phyloP scores from a whole-genome alignment of 2,113 vertebrate species.

The Dromiciops gliroides region DNA sequence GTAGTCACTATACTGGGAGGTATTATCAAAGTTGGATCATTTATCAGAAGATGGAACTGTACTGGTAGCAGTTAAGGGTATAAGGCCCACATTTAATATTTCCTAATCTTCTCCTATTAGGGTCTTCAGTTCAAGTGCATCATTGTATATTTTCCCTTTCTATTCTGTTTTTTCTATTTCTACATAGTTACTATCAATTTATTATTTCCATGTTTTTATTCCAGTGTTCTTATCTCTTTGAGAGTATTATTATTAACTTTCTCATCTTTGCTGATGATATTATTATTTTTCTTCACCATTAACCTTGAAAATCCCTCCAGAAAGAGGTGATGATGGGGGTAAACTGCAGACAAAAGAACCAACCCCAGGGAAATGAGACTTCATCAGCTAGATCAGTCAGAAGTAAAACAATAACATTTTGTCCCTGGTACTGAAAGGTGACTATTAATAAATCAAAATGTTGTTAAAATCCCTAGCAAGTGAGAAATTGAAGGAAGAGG shows the following conservation, averaged over 20 bases:
- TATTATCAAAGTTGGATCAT: not conserved
- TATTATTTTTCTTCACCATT: not conserved
- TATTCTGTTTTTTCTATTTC: not conserved
- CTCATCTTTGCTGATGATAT: not conserved
- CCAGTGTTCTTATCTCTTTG: not conserved
- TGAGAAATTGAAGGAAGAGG: constrained; percentile 52
- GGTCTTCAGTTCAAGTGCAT: not conserved
- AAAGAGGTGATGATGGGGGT: not conserved
- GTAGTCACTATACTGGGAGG: not conserved
- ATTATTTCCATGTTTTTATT: not conserved
- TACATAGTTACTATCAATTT: not conserved
- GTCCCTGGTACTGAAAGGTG: constrained; percentile 46
- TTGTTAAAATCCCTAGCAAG: constrained; percentile 17
- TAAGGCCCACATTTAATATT: not conserved
- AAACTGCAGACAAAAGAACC: not conserved
- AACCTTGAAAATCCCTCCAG: not conserved
- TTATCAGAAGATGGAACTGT: not conserved
- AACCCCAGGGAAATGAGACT: not conserved
- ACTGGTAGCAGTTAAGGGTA: not conserved
- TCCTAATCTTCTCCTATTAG: not conserved
- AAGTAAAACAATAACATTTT: constrained; percentile 44
- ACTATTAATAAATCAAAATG: constrained; percentile 63
- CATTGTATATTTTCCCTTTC: not conserved
- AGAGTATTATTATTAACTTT: not conserved
- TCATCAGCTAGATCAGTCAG: not conserved